Conservation (phyloP, 2,113 vertebrate species). For the Mixornis gularis region DNA sequence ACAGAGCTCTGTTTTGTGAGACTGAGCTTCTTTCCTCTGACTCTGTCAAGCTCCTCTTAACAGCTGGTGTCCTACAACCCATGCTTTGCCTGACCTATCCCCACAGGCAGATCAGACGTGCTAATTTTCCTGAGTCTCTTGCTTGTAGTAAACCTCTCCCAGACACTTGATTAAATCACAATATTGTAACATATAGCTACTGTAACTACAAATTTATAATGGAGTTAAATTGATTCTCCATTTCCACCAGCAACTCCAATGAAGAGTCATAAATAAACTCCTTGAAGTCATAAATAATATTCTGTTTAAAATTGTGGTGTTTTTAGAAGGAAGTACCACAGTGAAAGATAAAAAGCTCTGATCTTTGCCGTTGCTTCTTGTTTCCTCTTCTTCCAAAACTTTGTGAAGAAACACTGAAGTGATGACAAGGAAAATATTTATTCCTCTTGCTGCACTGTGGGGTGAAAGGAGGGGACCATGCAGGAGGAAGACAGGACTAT, state of each 20-base stretch:
- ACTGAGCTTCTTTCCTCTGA: neutral
- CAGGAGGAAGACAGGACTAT: neutral
- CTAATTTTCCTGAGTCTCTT: neutral
- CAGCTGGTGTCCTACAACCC: neutral
- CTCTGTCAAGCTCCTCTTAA: neutral
- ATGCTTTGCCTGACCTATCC: neutral
- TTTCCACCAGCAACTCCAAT: neutral
- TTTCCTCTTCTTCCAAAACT: constrained; percentile 7
- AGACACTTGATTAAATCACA: neutral
- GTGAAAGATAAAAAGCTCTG: neutral
- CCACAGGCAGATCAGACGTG: neutral
- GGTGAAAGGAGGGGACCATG: rapidly evolving
- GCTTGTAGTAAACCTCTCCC: neutral
- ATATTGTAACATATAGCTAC: neutral
- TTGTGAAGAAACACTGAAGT: neutral
- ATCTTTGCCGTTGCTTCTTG: neutral
- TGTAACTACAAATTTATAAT: neutral
- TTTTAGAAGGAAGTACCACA: neutral
- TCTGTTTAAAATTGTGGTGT: neutral
- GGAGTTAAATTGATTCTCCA: neutral
- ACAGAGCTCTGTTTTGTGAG: neutral
- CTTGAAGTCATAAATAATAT: neutral
- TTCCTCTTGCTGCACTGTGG: neutral
- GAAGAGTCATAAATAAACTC: neutral
- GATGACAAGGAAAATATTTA: constrained; percentile 9